Evolutionary conservation across 2,797 vertebrate genomes (phyloP).

Genomic region (Brachyrhaphis roseni): DNA sequence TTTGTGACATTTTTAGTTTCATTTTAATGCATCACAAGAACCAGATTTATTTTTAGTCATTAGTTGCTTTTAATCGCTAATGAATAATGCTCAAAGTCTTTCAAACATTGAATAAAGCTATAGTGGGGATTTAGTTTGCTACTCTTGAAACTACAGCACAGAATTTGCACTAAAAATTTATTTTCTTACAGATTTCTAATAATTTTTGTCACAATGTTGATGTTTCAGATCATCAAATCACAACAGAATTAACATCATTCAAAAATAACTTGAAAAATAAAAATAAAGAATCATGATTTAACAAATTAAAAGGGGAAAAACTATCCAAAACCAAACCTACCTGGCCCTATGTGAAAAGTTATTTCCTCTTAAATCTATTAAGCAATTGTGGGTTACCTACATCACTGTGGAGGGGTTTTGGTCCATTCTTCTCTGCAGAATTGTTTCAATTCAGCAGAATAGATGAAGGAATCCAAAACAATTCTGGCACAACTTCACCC

Average conservation of each 20-base stretch:
- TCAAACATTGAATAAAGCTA: background rate
- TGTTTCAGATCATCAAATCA: background rate
- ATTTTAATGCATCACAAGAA: background rate
- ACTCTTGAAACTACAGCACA: background rate
- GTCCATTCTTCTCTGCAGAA: background rate
- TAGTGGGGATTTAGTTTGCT: background rate
- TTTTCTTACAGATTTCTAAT: background rate
- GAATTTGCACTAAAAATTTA: background rate
- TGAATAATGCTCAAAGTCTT: background rate
- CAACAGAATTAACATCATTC: background rate
- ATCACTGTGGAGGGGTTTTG: background rate
- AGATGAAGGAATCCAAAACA: background rate
- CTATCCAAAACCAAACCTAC: background rate
- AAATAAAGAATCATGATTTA: background rate
- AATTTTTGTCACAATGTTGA: background rate
- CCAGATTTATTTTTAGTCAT: background rate
- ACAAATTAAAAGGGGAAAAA: background rate
- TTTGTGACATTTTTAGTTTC: background rate
- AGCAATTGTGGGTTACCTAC: background rate
- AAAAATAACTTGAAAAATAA: background rate
- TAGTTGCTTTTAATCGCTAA: background rate
- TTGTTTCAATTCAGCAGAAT: background rate
- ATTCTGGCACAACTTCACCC: background rate
- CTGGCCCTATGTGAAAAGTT: background rate
- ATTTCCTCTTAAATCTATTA: background rate